Base-by-base conservation (phyloP, 2,797 vertebrate species). In the Chaetodon trifasciatus region DNA sequence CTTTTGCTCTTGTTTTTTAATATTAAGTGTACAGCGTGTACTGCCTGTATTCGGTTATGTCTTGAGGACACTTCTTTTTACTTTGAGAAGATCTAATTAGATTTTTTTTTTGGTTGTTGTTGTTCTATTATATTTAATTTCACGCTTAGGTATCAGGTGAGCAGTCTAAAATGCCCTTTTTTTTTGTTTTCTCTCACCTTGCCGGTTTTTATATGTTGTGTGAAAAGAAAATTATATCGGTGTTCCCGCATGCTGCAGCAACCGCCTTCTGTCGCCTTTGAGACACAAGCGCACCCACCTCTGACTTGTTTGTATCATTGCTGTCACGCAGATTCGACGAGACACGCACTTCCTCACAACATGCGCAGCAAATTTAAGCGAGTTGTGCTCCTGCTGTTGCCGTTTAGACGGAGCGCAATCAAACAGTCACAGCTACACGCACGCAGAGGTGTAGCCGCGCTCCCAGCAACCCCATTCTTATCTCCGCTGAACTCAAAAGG, bases 71-170 rank as follows among this genome's bases (percentile, higher is more conserved):
- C 32, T 40, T 70, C 15, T 19, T 64, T 56, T 78, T 32, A 57
- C 50, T 52, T 13, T 24, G 44, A 37, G 21, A 16, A 53, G 8
- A 37, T 65, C 35, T 60, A 21, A 50, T 64, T 70, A 71, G 5
- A n/a, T 53, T 10, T 9, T 58, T 37, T 39, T 78, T 32, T 10
- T 32, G 3, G 28, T 28, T 65, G 16, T 74, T 62, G 63, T 70
- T 64, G 69, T 70, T 73, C 24, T 52, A 40, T 82, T 69, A 55
- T 23, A 35, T 76, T 55, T 46, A 61, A 76, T 69, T 85, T 69
- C 81, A 70, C 49, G 67, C 60, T 61, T 23, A 28, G 37, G 67
- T 78, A 42, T 81, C 57, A 42, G 32, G 50, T 19, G 8, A 16
- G 42, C 21, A 3, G 32, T 74, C 12, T 44, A 8, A 6, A 50